Evolutionary conservation across 2,888 invertebrate genomes (phyloP), one percentile per base, ranked within the genome.

Genomic region (Dione juno): DNA sequence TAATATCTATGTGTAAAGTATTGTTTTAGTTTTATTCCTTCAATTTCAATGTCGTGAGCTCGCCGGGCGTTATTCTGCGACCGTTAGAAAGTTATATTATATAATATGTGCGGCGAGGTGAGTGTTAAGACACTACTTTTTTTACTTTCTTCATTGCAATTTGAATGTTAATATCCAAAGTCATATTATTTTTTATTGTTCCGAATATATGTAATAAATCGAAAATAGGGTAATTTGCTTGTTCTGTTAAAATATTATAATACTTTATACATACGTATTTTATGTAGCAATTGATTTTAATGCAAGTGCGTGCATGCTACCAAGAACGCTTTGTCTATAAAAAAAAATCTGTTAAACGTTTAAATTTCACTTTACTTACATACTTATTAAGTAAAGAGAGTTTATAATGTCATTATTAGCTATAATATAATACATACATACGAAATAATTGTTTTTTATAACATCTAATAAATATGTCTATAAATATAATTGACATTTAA

Each of bases 11-110:
- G 72, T 74, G 72, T 77, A 80, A 81, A 80, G 79, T 75, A 81
- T 83, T 84, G 84, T 84, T 85, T 83, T 86, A 79, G 79, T 88
- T 83, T 88, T 86, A 81, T 89, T 87, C 73, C 72, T 77, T 75
- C 74, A 71, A 81, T 79, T 82, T 83, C 84, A 85, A 85, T 84
- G 84, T 80, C 81, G 83, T 77, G 77, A 71, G 58, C 54, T 77
- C 71, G 69, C 70, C 10, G 57, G 70, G 83, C n/a, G 77, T 71
- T 70, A 89, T 87, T 89, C 88, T 83, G 74, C 77, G 79, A 81
- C 40, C 54, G 35, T 70, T 28, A 59, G 43, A 64, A 64, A 64
- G 64, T 64, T 43, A 5, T 13, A 40, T 35, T n/a, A 57, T 52
- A 40, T 37, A 53, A 68, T 28, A 28, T 28, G 2, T 28, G 5